Evolutionary conservation across 2,113 vertebrate species (phyloP), one percentile per base, ranked within the genome.

Genomic region (Leptobrachium ailaonicum): DNA sequence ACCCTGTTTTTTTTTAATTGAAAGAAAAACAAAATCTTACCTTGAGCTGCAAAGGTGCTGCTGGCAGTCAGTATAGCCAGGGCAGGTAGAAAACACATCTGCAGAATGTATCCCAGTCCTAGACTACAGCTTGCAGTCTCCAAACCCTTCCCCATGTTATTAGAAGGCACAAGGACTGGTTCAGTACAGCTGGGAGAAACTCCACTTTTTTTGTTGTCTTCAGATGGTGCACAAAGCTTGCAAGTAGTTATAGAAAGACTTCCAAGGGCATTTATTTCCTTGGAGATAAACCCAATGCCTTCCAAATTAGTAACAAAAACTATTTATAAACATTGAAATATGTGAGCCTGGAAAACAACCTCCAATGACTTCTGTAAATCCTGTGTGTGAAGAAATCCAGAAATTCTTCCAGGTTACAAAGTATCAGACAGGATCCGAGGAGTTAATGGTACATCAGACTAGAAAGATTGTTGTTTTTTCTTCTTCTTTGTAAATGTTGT

Each of bases 101-200:
- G 95, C 86, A 92, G 86, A 86, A 90, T 86, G 91, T 91, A 88
- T 87, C 92, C 91, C 82, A 88, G 90, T 88, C 92, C 92, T 88
- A 93, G 88, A 89, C 94, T 94, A 88, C 92, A 93, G 85, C 92
- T 94, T 83, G 91, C 94, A 82, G 93, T 93, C 73, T 90, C 92
- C 90, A 93, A 90, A 87, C 95, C 94, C 87, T 91, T 92, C 86
- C 93, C 89, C 96, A 97, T 96, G 82, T 83, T 77, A 43, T 50
- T 32, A 41, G 76, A 66, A 77, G 62, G 79, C 71, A 79, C 73
- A 62, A 44, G 63, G 53, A 53, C 40, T 60, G 70, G 41, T 50
- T 41, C 70, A n/a, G 40, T 69, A n/a, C 32, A 42, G 64, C 62
- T 73, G 75, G 32, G 14, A n/a, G 66, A 11, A 66, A 69, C 76